A percentile compares a stretch with the other conserved stretches of the same genome.
Conservation (phyloP, 2,113 vertebrate species). For the Microcebus griseorufus region DNA sequence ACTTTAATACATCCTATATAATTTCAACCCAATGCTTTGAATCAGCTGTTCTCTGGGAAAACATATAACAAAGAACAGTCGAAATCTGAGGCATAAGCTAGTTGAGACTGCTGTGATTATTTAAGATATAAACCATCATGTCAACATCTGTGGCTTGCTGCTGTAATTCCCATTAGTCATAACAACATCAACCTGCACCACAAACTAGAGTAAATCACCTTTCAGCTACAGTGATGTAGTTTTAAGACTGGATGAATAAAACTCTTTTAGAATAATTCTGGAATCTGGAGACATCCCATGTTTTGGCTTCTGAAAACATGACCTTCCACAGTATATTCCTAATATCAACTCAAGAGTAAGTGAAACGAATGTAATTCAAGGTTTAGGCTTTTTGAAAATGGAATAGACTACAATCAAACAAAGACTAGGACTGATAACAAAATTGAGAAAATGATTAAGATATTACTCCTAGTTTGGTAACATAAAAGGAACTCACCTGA, state of each 20-base stretch:
- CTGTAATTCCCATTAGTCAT: not conserved
- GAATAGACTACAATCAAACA: not conserved
- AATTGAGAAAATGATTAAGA: not conserved
- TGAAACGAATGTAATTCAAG: not conserved
- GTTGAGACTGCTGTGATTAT: not conserved
- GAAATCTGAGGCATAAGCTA: not conserved
- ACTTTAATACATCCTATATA: not conserved
- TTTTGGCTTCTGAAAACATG: not conserved
- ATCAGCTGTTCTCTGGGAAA: not conserved
- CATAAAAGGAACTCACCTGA: conserved; percentile 87
- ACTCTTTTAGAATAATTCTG: not conserved
- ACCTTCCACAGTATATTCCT: not conserved
- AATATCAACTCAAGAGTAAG: not conserved
- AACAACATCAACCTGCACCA: not conserved
- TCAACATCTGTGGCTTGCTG: not conserved
- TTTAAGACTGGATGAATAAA: conserved; percentile 9
- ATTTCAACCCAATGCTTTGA: not conserved
- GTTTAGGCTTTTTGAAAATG: conserved; percentile 21
- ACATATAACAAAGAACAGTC: not conserved
- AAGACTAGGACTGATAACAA: not conserved
- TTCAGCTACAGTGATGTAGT: not conserved
- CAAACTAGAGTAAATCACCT: not conserved
- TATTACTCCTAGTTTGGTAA: not conserved
- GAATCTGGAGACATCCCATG: not conserved
- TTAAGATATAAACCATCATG: not conserved